phyloP scores from a whole-genome alignment of 1,140 invertebrate genomes.

The Halesus radiatus region DNA sequence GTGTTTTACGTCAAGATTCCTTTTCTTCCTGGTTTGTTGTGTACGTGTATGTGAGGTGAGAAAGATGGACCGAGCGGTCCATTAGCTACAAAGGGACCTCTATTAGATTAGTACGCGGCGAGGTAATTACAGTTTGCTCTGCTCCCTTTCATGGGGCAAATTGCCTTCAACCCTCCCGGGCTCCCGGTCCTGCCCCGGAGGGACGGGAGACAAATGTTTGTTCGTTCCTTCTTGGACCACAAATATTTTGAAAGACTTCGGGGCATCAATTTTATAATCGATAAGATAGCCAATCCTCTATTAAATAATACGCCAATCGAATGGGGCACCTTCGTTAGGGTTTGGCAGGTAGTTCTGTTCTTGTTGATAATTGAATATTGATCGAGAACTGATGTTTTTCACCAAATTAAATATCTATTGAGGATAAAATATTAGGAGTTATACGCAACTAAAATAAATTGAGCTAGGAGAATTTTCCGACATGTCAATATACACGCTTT shows the following conservation, averaged over 20 bases:
- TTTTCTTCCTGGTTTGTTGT: not conserved
- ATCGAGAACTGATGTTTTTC: no score
- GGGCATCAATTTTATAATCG: no score
- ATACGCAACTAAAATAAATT: no score
- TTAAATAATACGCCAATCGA: no score
- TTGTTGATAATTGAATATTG: no score
- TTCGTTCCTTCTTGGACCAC: not conserved
- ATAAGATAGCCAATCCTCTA: no score
- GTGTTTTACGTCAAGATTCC: not conserved
- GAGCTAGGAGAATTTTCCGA: no score
- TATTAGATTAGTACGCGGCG: slow-evolving; percentile 56
- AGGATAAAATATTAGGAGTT: no score
- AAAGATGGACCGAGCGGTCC: slow-evolving; percentile 30
- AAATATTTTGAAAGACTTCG: not conserved
- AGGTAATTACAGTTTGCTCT: slow-evolving; percentile 56
- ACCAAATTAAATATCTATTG: no score
- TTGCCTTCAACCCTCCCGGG: slow-evolving; percentile 48
- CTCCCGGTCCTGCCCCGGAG: slow-evolving; percentile 17
- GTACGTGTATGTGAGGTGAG: not conserved
- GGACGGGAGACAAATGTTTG: slow-evolving; percentile 1
- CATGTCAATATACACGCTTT: no score
- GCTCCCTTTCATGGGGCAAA: slow-evolving; percentile 54
- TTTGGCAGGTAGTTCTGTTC: no score
- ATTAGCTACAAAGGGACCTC: slow-evolving; percentile 40
- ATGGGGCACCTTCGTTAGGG: no score